phyloP scores from a whole-genome alignment of 2,797 vertebrate genomes.

The Myotis pilosus region DNA sequence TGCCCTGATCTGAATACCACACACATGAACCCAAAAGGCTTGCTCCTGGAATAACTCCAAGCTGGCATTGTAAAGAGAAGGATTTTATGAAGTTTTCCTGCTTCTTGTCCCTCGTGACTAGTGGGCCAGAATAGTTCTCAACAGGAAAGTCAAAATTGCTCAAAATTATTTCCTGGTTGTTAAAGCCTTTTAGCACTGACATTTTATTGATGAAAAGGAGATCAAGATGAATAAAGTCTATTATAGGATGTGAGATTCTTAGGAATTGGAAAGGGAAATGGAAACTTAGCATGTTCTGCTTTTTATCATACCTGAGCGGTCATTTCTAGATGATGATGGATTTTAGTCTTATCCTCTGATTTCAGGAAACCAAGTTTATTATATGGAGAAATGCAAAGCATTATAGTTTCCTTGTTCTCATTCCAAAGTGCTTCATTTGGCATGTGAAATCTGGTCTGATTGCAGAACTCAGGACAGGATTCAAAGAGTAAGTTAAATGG shows the following conservation, averaged over 20 bases:
- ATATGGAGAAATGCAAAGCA: slow-evolving; percentile 54
- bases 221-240: slow-evolving; percentile 69
- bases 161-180: slow-evolving; percentile 75
- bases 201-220: slow-evolving; percentile 71
- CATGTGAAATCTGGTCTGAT: slow-evolving; percentile 43
- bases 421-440: slow-evolving; percentile 67
- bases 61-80: slow-evolving; percentile 63
- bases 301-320: slow-evolving; percentile 71
- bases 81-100: slow-evolving; percentile 68
- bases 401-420: slow-evolving; percentile 63
- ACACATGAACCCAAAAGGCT: slow-evolving; percentile 48
- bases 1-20: slow-evolving; percentile 45
- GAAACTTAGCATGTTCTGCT: slow-evolving; percentile 65
- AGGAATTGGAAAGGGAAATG: slow-evolving; percentile 66
- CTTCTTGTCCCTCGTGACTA: slow-evolving; percentile 54
- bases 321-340: slow-evolving; percentile 67
- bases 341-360: slow-evolving; percentile 69
- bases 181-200: slow-evolving; percentile 56
- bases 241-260: slow-evolving; percentile 64
- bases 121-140: slow-evolving; percentile 63
- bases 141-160: slow-evolving; percentile 74
- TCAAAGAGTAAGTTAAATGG: slow-evolving; percentile 59
- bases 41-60: slow-evolving; percentile 55
- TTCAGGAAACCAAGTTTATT: slow-evolving; percentile 66
- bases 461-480: slow-evolving; percentile 34